A percentile compares a stretch with the other conserved stretches of the same genome.
Evolutionary conservation across 2,113 vertebrate species (phyloP).

Genomic region (Eurystomus gularis): DNA sequence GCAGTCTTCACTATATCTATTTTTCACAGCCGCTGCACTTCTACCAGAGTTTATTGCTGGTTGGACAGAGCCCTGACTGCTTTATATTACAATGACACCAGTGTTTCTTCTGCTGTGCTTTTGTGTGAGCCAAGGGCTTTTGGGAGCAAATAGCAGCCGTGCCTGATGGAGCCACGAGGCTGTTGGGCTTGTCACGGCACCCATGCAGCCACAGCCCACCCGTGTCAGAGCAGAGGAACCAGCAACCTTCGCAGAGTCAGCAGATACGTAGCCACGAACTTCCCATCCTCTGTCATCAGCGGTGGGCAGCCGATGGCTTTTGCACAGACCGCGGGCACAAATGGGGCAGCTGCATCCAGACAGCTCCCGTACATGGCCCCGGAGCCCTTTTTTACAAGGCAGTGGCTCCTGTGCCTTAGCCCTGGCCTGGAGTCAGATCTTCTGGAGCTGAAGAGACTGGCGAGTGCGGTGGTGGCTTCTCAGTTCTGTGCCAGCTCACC

Average conservation of each 20-base stretch:
- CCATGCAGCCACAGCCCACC: background rate
- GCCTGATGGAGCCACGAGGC: background rate
- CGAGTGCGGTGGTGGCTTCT: background rate
- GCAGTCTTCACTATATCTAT: background rate
- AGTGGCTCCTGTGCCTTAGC: background rate
- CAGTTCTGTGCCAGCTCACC: background rate
- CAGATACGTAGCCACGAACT: background rate
- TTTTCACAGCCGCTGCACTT: background rate
- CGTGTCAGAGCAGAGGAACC: background rate
- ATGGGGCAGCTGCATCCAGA: background rate
- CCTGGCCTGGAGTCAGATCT: background rate
- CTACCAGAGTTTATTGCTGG: background rate
- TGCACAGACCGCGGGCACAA: background rate
- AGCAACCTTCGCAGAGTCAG: background rate
- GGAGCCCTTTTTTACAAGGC: background rate
- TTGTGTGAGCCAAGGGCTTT: background rate
- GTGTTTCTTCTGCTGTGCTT: background rate
- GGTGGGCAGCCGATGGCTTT: background rate
- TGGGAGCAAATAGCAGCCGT: background rate
- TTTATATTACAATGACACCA: background rate
- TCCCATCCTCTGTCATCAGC: background rate
- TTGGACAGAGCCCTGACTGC: background rate
- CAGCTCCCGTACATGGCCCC: accelerated
- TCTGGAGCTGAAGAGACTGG: background rate
- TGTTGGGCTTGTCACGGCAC: background rate